Percentiles rank a stretch among this genome's conserved stretches.
phyloP scores from a whole-genome alignment of 2,113 vertebrate genomes.

The Amazona guildingii region DNA sequence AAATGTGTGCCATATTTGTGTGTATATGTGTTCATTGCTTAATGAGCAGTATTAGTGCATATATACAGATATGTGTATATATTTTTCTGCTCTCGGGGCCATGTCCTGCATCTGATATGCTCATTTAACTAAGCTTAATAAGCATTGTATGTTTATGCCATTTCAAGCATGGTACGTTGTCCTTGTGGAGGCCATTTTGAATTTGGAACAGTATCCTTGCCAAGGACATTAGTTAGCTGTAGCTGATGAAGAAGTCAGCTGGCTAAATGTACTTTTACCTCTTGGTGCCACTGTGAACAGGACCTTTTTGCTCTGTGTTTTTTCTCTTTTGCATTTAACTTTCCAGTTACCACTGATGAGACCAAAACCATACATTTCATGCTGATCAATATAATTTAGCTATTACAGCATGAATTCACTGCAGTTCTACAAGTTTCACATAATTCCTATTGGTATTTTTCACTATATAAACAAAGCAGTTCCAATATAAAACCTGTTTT shows the following conservation, averaged over 20 bases:
- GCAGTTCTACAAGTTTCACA: not conserved
- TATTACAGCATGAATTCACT: constrained; percentile 42
- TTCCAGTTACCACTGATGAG: constrained; percentile 4
- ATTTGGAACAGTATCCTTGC: constrained; percentile 18
- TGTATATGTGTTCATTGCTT: constrained; percentile 1
- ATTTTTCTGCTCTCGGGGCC: constrained; percentile 10
- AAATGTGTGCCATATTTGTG: not conserved
- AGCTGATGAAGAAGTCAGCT: constrained; percentile 46
- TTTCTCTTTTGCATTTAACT: constrained; percentile 25
- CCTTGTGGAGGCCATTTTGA: constrained; percentile 58
- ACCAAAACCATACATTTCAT: constrained; percentile 50
- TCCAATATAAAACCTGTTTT: not conserved
- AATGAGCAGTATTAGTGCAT: not conserved
- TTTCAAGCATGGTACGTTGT: constrained; percentile 37
- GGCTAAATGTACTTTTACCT: constrained; percentile 75
- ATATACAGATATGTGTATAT: constrained; percentile 14
- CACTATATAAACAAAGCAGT: not conserved
- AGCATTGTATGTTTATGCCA: constrained; percentile 34
- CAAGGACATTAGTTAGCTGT: constrained; percentile 54
- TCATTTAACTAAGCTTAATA: constrained; percentile 40
- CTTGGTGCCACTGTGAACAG: constrained; percentile 77
- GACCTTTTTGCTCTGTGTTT: constrained; percentile 25
- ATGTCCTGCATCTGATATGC: constrained; percentile 29
- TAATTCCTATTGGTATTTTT: not conserved
- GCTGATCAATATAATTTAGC: constrained; percentile 51